Evolutionary conservation across 2,797 vertebrate species (phyloP).

Genomic region (Triplophysa bombifrons): DNA sequence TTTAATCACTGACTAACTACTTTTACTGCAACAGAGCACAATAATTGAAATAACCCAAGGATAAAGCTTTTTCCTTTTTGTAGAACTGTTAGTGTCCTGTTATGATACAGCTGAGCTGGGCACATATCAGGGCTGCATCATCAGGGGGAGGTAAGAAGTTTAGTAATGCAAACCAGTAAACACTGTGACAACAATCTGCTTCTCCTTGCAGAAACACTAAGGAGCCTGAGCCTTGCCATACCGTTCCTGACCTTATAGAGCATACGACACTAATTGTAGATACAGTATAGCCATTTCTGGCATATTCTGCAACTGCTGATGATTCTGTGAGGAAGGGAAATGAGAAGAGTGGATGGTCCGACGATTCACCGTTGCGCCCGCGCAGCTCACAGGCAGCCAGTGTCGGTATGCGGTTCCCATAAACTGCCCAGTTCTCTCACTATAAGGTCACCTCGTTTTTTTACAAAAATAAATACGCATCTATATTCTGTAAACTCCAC

Average conservation of each 20-base stretch:
- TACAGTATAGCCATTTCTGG: neutral
- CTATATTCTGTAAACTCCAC: neutral
- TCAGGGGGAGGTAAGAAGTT: neutral
- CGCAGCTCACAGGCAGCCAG: conserved; percentile 17
- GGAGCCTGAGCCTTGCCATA: neutral
- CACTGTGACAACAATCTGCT: conserved; percentile 5
- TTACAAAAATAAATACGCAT: no score
- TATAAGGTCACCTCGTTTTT: conserved; percentile 1
- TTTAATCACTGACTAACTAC: neutral
- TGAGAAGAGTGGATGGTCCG: conserved; percentile 10
- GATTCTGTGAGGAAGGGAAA: conserved; percentile 12
- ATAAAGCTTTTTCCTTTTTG: neutral
- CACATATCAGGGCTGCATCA: neutral
- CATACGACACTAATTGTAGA: conserved; percentile 11
- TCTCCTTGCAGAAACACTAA: neutral
- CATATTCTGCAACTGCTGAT: conserved; percentile 12
- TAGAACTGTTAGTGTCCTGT: neutral
- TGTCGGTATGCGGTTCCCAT: conserved; percentile 43
- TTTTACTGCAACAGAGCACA: neutral
- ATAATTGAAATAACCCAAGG: neutral
- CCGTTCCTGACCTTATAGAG: conserved; percentile 7
- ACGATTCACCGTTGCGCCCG: neutral
- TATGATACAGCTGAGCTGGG: neutral
- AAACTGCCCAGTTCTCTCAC: conserved; percentile 15
- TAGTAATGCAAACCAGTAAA: neutral